Percentiles rank a stretch among this genome's conserved stretches.
Evolutionary conservation across 2,113 vertebrate species (phyloP).

Genomic region (Paraplagusia blochii): DNA sequence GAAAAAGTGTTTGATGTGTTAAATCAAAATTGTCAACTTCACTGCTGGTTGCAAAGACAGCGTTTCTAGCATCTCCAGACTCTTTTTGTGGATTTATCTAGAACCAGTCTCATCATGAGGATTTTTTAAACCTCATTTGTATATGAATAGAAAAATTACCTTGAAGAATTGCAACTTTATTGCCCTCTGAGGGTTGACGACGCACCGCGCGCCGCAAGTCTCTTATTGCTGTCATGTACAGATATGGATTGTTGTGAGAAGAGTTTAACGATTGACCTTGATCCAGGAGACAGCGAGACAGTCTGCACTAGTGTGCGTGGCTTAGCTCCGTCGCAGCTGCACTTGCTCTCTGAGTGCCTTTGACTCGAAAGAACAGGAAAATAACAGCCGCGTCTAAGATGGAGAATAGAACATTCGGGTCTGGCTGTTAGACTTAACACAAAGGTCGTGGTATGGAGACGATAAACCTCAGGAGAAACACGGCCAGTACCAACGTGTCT

Average conservation of each 20-base stretch:
- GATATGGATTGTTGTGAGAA: constrained; percentile 16
- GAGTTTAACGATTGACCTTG: constrained; percentile 36
- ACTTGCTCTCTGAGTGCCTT: constrained; percentile 8
- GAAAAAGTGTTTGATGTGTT: constrained; percentile 43
- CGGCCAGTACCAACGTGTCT: constrained; percentile 32
- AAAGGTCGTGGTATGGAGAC: constrained; percentile 29
- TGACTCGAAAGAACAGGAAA: not conserved
- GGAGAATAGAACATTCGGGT: constrained; percentile 41
- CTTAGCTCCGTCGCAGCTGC: constrained; percentile 26
- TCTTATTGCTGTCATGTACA: constrained; percentile 5
- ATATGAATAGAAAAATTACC: not conserved
- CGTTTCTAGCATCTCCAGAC: constrained; percentile 11
- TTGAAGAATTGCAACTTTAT: too few relatives aligned
- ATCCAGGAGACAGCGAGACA: constrained; percentile 20
- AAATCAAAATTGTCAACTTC: constrained; percentile 35
- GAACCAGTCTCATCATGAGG: not conserved
- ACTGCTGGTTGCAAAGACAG: constrained; percentile 13
- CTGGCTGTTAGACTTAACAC: constrained; percentile 21
- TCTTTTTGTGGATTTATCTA: constrained; percentile 14
- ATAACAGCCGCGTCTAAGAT: constrained; percentile 1
- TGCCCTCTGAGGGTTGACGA: not conserved
- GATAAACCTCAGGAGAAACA: not conserved
- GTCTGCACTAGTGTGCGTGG: constrained; percentile 19
- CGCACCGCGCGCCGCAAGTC: not conserved
- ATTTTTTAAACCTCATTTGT: too few relatives aligned